Base-by-base conservation (phyloP, 2,113 vertebrate species). In the Suncus etruscus region DNA sequence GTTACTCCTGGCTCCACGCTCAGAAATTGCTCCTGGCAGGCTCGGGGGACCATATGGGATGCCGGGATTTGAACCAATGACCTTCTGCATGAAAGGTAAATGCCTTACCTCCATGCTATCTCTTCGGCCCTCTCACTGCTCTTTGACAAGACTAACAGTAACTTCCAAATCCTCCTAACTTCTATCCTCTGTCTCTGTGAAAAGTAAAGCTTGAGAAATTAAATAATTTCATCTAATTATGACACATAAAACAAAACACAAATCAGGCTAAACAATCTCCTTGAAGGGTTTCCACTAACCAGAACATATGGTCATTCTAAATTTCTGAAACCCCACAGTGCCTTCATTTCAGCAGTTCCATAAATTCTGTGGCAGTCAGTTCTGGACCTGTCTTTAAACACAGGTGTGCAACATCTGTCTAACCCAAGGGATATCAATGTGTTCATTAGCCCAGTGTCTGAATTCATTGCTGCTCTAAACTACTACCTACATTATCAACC, bases 121-220 rank as follows among this genome's bases (percentile, higher is more conserved):
- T n/a, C n/a, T n/a, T n/a, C n/a, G n/a, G n/a, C n/a, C n/a, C 1
- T 81, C 11, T 63, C 15, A 10, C 24, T 5, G 0, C 32, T 86
- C 18, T 8, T 11, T 76, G 15, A 24, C 4, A 16, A 68, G n/a
- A 39, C 10, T 15, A 7, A 32, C 32, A 83, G n/a, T 6, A 39
- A 29, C 54, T 88, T 39, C 32, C 45, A 31, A 18, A 70, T 39
- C 16, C 63, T 72, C 82, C 11, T 69, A 45, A 70, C 39, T 61
- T 65, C 8, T 75, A 76, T 86, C 31, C 90, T 54, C 8, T 15
- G 70, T 66, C 4, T 61, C 58, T 32, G 14, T 80, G 39, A 78
- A 93, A 73, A n/a, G 18, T 72, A 54, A 47, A 79, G 18, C 48
- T 68, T 79, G 27, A 92, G 76, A 79, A 92, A 82, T 63, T 45